Conservation (phyloP, 2,888 invertebrate genomes). For the Pyrochroa serraticornis region DNA sequence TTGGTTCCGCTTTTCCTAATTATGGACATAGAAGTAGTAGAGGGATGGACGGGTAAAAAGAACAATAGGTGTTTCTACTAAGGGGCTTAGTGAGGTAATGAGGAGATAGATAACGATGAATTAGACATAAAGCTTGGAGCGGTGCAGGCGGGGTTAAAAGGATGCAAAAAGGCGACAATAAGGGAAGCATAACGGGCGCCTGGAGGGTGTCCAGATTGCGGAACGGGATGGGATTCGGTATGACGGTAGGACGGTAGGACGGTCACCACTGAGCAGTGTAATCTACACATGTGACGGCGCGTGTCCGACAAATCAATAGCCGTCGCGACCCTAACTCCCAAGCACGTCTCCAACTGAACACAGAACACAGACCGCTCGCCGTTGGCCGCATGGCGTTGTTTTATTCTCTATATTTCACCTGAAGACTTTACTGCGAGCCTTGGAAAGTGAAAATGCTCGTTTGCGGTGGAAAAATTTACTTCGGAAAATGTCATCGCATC, state of each 20-base stretch:
- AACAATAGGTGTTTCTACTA: no score
- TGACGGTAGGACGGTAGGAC: slow-evolving; percentile 16
- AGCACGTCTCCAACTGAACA: slow-evolving; percentile 36
- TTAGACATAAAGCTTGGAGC: background rate
- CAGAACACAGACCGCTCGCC: slow-evolving; percentile 29
- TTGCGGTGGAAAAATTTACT: slow-evolving; percentile 41
- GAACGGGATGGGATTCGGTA: slow-evolving; percentile 24
- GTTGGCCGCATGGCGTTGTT: slow-evolving; percentile 48
- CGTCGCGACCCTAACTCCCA: slow-evolving; percentile 47
- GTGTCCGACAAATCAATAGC: slow-evolving; percentile 56
- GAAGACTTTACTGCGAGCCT: slow-evolving; percentile 45
- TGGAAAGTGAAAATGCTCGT: slow-evolving; percentile 54
- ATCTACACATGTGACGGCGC: slow-evolving; percentile 54
- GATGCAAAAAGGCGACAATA: slow-evolving; percentile 13
- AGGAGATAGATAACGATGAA: no score
- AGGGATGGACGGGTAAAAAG: no score
- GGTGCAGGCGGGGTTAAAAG: background rate
- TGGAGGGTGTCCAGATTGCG: slow-evolving; percentile 28
- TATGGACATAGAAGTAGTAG: no score
- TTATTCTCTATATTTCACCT: slow-evolving; percentile 52
- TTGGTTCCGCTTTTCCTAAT: no score
- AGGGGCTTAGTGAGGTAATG: no score
- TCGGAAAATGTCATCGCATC: slow-evolving; percentile 36
- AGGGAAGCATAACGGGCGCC: slow-evolving; percentile 16
- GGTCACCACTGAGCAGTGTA: slow-evolving; percentile 42